These are phyloP conservation scores for Microctenopoma lineatum DNA, from an alignment of 2,797 vertebrate genomes.

Conservation along the genomic window DNA sequence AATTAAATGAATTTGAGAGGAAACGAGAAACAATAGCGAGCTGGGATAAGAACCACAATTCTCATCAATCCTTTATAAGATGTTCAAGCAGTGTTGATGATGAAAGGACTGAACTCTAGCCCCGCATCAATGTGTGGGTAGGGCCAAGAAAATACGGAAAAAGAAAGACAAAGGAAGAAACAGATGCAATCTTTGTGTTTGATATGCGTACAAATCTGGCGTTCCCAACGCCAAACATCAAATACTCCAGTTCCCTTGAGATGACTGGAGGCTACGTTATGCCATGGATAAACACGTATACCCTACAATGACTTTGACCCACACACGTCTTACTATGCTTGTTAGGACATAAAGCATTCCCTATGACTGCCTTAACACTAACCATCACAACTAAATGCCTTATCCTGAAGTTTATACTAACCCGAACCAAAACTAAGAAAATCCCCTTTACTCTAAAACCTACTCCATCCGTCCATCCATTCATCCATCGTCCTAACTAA, in stretches of 20 bases:
- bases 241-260: constrained; percentile 36
- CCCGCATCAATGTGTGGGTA: constrained; percentile 22
- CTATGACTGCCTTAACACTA: no score
- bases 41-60: constrained; percentile 27
- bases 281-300: constrained; percentile 46
- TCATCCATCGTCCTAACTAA: no score
- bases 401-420: no score
- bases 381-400: no score
- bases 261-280: constrained; percentile 38
- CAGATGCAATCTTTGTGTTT: constrained; percentile 35
- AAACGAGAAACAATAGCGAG: constrained; percentile 50
- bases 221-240: constrained; percentile 47
- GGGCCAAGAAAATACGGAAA: not conserved
- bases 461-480: no score
- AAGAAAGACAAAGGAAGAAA: constrained; percentile 14
- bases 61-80: constrained; percentile 49
- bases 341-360: no score
- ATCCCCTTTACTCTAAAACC: no score
- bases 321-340: not conserved
- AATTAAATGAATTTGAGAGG: constrained; percentile 52
- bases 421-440: no score
- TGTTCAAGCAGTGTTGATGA: constrained; percentile 46
- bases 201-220: constrained; percentile 46
- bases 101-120: constrained; percentile 59
- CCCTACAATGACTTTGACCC: constrained; percentile 26